Base-by-base conservation (phyloP, 2,888 invertebrate genomes). In the Chloroclystis v-ata region DNA sequence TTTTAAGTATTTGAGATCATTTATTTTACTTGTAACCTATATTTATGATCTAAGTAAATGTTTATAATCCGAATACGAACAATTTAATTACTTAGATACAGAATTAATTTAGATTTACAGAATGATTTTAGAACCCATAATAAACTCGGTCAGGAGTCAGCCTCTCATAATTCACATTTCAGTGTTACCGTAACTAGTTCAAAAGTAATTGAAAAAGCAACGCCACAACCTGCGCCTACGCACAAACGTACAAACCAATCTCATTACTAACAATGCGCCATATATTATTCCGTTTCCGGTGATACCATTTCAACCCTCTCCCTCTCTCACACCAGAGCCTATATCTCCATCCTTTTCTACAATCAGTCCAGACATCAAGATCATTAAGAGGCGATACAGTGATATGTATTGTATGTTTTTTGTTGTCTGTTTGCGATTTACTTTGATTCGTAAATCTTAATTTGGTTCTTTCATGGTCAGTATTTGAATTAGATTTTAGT, bases 191-290 rank as follows among this genome's bases (percentile, higher is more conserved):
- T 29, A 43, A 47, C 53, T 57, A 53, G 52, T 53, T 48, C 11
- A 65, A 63, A 62, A 57, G 59, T 61, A 59, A 60, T 51, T 55
- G 58, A 63, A 59, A 61, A 62, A 59, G 56, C 52, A 56, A 58
- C 54, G 61, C 64, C 64, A 62, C 63, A 60, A 59, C 59, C 64
- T 65, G 66, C 78, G 69, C 80, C 80, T 75, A 78, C 80, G 72
- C 43, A 69, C 78, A 65, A 54, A 66, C 71, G 69, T 78, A 79
- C 80, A 79, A 79, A 75, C 81, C 73, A 80, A 80, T 78, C 86
- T 86, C 85, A 79, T 86, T 86, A 86, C 82, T 77, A 85, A 86
- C 86, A 86, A 86, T 86, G 81, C 79, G 62, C 81, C 84, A 86
- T 86, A 86, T 83, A 84, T 86, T 85, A 85, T 77, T 45, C 68